Evolutionary conservation across 2,113 vertebrate genomes (phyloP).

Genomic region (Camelus bactrianus): DNA sequence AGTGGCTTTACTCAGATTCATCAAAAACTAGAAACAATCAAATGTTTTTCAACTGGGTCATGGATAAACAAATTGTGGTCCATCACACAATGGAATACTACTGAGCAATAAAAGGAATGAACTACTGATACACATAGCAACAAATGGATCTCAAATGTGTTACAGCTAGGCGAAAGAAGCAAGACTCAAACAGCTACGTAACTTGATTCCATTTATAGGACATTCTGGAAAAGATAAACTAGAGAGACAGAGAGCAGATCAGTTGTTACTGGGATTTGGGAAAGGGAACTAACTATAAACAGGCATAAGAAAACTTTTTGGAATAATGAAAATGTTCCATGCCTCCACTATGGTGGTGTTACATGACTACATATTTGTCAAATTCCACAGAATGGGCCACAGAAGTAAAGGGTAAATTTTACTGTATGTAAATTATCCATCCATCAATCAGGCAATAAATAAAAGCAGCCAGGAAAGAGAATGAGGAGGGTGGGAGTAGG

Average conservation of each 20-base stretch:
- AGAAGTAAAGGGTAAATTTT: not conserved
- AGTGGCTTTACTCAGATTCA: constrained; percentile 40
- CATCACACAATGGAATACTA: not conserved
- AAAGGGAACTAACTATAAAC: not conserved
- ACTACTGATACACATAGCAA: not conserved
- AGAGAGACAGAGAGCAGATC: not conserved
- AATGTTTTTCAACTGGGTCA: not conserved
- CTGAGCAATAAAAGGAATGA: not conserved
- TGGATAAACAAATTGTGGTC: not conserved
- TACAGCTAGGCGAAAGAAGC: not conserved
- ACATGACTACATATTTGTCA: not conserved
- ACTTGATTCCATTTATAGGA: not conserved
- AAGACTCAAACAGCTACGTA: not conserved
- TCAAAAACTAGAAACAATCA: not conserved
- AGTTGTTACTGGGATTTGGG: not conserved
- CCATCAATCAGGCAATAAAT: not conserved
- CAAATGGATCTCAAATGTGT: not conserved
- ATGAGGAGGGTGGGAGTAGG: not conserved
- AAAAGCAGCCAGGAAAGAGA: not conserved
- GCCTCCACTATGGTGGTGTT: not conserved
- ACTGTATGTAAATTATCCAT: not conserved
- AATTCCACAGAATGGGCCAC: not conserved
- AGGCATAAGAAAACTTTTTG: not conserved
- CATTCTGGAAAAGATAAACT: constrained; percentile 28
- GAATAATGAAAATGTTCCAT: not conserved